Conservation (phyloP, 2,888 invertebrate genomes). For the Caenorhabditis macrosperma region DNA sequence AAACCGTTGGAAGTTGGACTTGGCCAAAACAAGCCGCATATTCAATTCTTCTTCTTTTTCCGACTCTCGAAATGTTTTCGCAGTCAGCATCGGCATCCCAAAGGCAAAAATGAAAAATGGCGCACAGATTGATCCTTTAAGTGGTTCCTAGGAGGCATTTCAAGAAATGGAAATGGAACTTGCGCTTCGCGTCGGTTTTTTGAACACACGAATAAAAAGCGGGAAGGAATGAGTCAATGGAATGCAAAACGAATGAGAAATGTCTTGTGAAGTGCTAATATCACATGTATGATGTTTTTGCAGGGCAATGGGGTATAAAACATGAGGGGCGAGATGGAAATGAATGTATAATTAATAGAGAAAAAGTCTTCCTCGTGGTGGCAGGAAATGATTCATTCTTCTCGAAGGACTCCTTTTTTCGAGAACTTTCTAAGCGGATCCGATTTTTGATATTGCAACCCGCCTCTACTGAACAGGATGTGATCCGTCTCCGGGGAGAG, state of each 20-base stretch:
- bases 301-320: constrained; percentile 35
- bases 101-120: constrained; percentile 51
- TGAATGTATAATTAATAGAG: constrained; percentile 43
- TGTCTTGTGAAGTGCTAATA: constrained; percentile 37
- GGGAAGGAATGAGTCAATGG: background rate
- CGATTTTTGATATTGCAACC: background rate
- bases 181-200: background rate
- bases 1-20: background rate
- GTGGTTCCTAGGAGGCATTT: constrained; percentile 25
- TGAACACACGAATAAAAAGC: background rate
- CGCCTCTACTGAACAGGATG: background rate
- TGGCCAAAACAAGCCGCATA: constrained; percentile 31
- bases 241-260: constrained; percentile 9
- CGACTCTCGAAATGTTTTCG: constrained; percentile 30
- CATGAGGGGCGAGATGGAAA: constrained; percentile 22
- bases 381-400: constrained; percentile 18
- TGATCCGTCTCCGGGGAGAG: background rate
- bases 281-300: constrained; percentile 50
- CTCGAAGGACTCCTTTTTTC: too few relatives aligned
- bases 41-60: constrained; percentile 27
- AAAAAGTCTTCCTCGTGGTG: background rate
- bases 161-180: background rate
- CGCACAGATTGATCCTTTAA: constrained; percentile 34
- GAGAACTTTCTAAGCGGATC: background rate
- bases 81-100: constrained; percentile 23